Conservation (phyloP, 2,888 invertebrate genomes). For the Gymnocheta viridis region DNA sequence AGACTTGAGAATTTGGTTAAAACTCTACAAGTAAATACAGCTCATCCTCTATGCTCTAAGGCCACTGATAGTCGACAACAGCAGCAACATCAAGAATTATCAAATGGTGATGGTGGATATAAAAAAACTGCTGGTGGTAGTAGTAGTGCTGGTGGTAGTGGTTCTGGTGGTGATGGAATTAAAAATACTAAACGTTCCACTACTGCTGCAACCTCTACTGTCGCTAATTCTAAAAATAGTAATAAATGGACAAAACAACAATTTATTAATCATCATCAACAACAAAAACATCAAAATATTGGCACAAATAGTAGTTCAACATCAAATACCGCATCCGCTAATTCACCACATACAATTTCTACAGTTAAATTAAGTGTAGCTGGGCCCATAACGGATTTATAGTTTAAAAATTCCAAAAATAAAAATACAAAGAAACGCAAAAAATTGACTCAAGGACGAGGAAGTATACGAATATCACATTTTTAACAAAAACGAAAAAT, state of each 20-base stretch:
- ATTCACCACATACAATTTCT: constrained; percentile 62
- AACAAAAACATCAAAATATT: constrained; percentile 44
- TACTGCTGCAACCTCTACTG: constrained; percentile 41
- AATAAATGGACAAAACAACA: constrained; percentile 59
- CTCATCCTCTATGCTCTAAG: constrained; percentile 69
- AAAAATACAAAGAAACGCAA: constrained; percentile 32
- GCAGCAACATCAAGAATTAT: constrained; percentile 66
- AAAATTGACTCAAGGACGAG: constrained; percentile 59
- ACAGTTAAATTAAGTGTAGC: constrained; percentile 79
- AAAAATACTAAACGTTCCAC: constrained; percentile 65
- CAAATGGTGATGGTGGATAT: constrained; percentile 73
- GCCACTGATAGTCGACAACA: constrained; percentile 41
- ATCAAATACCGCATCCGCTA: constrained; percentile 45
- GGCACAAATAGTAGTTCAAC: constrained; percentile 32
- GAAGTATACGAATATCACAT: constrained; percentile 75
- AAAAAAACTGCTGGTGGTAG: constrained; percentile 58
- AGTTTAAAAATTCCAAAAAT: constrained; percentile 74
- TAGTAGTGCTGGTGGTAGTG: constrained; percentile 60
- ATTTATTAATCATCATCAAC: constrained; percentile 55
- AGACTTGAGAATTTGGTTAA: constrained; percentile 82
- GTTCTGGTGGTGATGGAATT: constrained; percentile 68
- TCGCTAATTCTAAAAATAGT: constrained; percentile 45
- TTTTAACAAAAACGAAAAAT: constrained; percentile 71
- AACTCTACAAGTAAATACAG: constrained; percentile 77
- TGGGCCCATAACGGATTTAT: constrained; percentile 82